Evolutionary conservation across 1,140 invertebrate genomes (phyloP).

Genomic region (Oedothorax gibbosus): DNA sequence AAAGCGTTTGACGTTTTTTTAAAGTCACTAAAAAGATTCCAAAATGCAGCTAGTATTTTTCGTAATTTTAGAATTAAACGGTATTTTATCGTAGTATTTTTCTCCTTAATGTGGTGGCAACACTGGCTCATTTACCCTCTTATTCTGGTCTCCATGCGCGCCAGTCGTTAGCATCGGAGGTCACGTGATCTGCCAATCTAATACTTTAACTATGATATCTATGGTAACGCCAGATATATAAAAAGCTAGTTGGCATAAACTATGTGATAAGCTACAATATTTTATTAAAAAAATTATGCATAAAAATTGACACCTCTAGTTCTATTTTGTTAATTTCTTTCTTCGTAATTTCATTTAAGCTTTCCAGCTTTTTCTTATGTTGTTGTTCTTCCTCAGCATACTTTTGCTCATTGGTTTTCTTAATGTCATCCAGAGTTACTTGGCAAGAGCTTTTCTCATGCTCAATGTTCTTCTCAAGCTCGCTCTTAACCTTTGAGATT

Average conservation of each 20-base stretch:
- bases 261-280: not conserved
- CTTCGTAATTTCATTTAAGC: conserved; percentile 6
- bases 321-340: conserved; percentile 21
- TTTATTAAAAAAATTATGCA: not conserved
- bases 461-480: conserved; percentile 27
- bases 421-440: conserved; percentile 9
- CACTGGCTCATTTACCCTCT: too few relatives aligned
- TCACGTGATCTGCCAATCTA: too few relatives aligned
- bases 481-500: conserved; percentile 17
- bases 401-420: conserved; percentile 13
- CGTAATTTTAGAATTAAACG: too few relatives aligned
- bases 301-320: conserved; percentile 11
- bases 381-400: conserved; percentile 15
- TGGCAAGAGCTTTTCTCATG: conserved; percentile 14
- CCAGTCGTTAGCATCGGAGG: too few relatives aligned
- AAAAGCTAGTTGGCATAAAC: not conserved
- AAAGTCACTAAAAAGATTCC: too few relatives aligned
- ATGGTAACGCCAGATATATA: not conserved
- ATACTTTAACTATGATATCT: not conserved
- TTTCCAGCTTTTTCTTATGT: conserved; percentile 11
- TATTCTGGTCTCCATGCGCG: too few relatives aligned
- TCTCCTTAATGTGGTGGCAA: too few relatives aligned
- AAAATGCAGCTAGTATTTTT: too few relatives aligned
- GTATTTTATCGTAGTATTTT: too few relatives aligned
- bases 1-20: too few relatives aligned